Percentiles rank a stretch among this genome's conserved stretches.
phyloP scores from a whole-genome alignment of 1,140 invertebrate species.

The Drosophila ambigua region DNA sequence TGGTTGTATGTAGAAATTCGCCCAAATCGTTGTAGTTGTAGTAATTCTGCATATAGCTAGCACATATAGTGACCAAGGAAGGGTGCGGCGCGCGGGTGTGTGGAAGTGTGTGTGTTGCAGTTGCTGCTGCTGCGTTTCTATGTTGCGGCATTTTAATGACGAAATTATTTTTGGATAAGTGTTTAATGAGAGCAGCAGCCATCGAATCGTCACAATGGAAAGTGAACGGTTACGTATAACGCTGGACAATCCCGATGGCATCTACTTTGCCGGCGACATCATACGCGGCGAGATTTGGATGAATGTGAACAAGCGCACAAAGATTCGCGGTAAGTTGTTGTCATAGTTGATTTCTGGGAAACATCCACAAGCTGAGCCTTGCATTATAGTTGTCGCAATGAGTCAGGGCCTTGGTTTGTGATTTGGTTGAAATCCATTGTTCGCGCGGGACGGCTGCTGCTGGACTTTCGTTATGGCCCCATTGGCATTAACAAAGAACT shows the following conservation, averaged over 20 bases:
- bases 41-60: constrained; percentile 32
- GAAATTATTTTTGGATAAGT: constrained; percentile 77
- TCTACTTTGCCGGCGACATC: constrained; percentile 76
- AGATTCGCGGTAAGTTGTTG: constrained; percentile 78
- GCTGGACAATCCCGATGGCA: constrained; percentile 72
- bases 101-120: constrained; percentile 8
- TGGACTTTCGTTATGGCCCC: constrained; percentile 65
- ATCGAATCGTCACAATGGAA: constrained; percentile 65
- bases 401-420: constrained; percentile 44
- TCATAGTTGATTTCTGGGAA: constrained; percentile 1
- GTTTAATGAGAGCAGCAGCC: constrained; percentile 51
- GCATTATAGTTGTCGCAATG: constrained; percentile 42
- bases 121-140: constrained; percentile 29
- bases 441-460: constrained; percentile 40
- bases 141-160: constrained; percentile 62
- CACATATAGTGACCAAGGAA: constrained; percentile 6
- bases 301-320: constrained; percentile 75
- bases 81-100: constrained; percentile 1
- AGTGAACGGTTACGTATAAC: constrained; percentile 78
- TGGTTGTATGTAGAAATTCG: too few relatives aligned
- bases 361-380: constrained; percentile 36
- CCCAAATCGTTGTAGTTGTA: constrained; percentile 1
- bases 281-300: constrained; percentile 79
- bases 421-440: constrained; percentile 37
- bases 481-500: constrained; percentile 77